phyloP scores from a whole-genome alignment of 30 jellyfish, hydroid and myxozoan genomes.

The Turritopsis dohrnii region DNA sequence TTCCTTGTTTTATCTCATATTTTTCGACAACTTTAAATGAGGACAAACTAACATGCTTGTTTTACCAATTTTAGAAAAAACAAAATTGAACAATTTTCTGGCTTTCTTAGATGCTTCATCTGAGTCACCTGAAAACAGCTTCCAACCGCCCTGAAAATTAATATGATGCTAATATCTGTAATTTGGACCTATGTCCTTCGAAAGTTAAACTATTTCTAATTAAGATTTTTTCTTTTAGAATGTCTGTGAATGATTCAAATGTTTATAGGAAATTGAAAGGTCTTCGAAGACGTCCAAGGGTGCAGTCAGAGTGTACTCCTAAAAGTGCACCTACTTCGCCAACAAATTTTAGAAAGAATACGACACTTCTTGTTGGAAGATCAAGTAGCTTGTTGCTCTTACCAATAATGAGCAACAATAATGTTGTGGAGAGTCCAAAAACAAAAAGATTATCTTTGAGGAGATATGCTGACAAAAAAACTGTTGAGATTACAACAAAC shows the following conservation, averaged over 20 bases:
- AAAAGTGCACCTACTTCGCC: neutral
- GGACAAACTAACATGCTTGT: no score
- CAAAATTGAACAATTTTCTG: no score
- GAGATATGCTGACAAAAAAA: neutral
- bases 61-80: no score
- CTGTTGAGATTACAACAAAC: slow-evolving; percentile 14
- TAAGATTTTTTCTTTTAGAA: neutral
- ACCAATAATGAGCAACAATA: neutral
- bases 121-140: no score
- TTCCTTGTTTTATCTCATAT: no score
- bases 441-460: neutral
- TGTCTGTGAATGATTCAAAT: neutral
- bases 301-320: neutral
- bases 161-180: no score
- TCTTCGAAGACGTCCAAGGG: neutral
- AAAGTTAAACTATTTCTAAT: no score
- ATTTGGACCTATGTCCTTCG: no score
- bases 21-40: no score
- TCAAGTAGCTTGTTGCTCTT: neutral
- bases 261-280: neutral
- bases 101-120: no score
- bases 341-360: neutral
- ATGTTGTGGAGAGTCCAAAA: neutral
- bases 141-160: no score
- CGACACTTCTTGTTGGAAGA: neutral